Evolutionary conservation across 2,113 vertebrate genomes (phyloP).

Genomic region (Melanerpes formicivorus): DNA sequence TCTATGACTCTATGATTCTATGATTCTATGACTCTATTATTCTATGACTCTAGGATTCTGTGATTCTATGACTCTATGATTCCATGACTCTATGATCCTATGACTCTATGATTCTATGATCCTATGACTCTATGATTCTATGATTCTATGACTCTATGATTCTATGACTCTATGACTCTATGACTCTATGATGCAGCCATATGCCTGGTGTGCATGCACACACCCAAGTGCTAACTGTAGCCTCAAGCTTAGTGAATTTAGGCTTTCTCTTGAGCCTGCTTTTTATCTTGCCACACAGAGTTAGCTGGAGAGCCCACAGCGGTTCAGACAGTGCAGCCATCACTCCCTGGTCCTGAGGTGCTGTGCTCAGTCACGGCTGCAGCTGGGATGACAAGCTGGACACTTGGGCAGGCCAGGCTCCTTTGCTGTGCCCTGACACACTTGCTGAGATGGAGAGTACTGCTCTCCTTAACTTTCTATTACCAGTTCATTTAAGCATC

Average conservation of each 20-base stretch:
- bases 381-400: not conserved
- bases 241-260: not conserved
- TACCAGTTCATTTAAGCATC: not conserved
- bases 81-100: too few relatives aligned
- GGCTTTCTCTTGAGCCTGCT: not conserved
- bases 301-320: not conserved
- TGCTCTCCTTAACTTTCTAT: not conserved
- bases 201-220: rapidly evolving
- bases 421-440: rapidly evolving
- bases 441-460: not conserved
- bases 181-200: too few relatives aligned
- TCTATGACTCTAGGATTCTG: too few relatives aligned
- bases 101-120: too few relatives aligned
- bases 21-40: too few relatives aligned
- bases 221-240: not conserved
- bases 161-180: too few relatives aligned
- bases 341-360: not conserved
- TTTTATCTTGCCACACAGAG: not conserved
- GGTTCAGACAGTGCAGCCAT: not conserved
- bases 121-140: too few relatives aligned
- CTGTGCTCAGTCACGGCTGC: not conserved
- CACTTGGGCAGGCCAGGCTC: not conserved
- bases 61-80: too few relatives aligned
- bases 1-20: too few relatives aligned
- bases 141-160: too few relatives aligned